phyloP scores from a whole-genome alignment of 2,888 invertebrate genomes.

The Pseudococcus longispinus region DNA sequence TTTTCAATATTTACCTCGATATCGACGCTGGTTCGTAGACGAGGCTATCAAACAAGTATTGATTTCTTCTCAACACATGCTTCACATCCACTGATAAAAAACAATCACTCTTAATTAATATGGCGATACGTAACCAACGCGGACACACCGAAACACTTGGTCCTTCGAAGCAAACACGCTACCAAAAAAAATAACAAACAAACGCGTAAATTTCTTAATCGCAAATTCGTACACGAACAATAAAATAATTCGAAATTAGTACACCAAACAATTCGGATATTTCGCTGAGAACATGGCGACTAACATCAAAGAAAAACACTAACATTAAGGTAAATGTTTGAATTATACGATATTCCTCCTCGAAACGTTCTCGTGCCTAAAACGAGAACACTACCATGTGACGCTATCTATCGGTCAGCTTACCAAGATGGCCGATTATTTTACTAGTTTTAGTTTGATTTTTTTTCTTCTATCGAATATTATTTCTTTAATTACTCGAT shows the following conservation, averaged over 20 bases:
- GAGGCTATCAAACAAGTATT: slow-evolving; percentile 49
- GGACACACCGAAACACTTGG: background rate
- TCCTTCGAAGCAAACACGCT: background rate
- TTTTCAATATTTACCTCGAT: slow-evolving; percentile 1
- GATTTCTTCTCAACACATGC: slow-evolving; percentile 51
- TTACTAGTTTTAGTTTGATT: background rate
- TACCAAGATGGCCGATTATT: background rate
- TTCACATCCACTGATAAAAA: slow-evolving; percentile 49
- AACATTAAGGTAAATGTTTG: slow-evolving; percentile 45
- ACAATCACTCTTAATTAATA: slow-evolving; percentile 53
- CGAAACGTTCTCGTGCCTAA: background rate
- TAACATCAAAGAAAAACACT: slow-evolving; percentile 43
- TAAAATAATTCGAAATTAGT: slow-evolving; percentile 41
- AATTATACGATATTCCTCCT: slow-evolving; percentile 12
- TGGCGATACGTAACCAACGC: slow-evolving; percentile 41
- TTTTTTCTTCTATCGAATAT: background rate
- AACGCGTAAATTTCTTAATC: background rate
- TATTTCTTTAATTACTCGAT: no score
- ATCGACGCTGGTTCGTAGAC: slow-evolving; percentile 15
- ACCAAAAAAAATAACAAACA: background rate
- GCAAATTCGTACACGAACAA: background rate
- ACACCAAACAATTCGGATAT: slow-evolving; percentile 16
- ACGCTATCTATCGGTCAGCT: background rate
- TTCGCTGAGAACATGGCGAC: slow-evolving; percentile 49
- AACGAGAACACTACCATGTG: background rate